Evolutionary conservation across 2,113 vertebrate species (phyloP), one percentile per base, ranked within the genome.

Genomic region (Delphinapterus leucas): DNA sequence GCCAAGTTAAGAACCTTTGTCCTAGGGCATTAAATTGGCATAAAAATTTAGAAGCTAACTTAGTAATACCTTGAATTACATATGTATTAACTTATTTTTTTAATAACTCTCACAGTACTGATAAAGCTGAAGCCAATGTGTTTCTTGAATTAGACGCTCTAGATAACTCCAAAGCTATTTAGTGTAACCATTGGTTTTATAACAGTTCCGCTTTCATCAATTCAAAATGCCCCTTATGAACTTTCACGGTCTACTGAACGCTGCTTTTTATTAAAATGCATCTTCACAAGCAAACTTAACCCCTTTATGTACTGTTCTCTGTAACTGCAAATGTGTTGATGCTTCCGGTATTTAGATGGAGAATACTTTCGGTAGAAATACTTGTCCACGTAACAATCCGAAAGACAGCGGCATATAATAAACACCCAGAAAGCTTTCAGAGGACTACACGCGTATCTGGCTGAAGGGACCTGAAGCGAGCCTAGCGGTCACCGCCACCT

Each of bases 401-500:
- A 92, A 93, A 90, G n/a, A 47, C 0, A 79, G n/a, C 6, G 20
- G 41, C 13, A 31, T 6, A 25, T 12, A 25, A 21, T 60, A 36
- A 41, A 28, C 21, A 55, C 8, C 26, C 12, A 33, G 41, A n/a
- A 70, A 67, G 53, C 68, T 26, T 21, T 12, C 0, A 3, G 61
- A 67, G 49, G 12, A 60, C 44, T 1, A 5, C 1, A 8, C 0
- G 1, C 10, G 1, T 5, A 10, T 15, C 11, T 10, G 33, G 70
- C 33, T 21, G 8, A 63, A 33, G 53, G 47, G 0, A 25, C 20
- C 31, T 63, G 31, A 55, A 82, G 77, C 6, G 33, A 41, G 7
- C 25, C 33, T 44, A 1, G 8, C 2, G 33, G 36, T 53, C 8
- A 14, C 4, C 55, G 1, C 41, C 41, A 6, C 2, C 14, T 13